These are phyloP conservation scores for Cynodonichthys magdalenae DNA, from an alignment of 2,797 vertebrate species.

Conservation along the genomic window DNA sequence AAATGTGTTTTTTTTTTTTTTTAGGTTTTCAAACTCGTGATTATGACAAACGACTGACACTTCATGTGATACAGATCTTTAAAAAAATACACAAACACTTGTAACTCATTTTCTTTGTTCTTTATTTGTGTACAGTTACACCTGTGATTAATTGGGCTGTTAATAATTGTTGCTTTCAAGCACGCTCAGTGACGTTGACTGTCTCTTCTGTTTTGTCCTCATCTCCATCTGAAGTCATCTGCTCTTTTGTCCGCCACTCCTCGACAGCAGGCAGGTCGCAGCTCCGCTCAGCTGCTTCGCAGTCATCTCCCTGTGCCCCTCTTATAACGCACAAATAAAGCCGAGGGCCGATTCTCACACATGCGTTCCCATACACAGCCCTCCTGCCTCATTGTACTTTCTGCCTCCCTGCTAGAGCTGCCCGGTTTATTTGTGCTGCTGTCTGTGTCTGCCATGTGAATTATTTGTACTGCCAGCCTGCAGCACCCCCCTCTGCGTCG, in stretches of 20 bases:
- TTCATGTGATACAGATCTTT: conserved; percentile 4
- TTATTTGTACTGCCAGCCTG: conserved; percentile 70
- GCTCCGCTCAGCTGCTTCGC: conserved; percentile 50
- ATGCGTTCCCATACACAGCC: conserved; percentile 7
- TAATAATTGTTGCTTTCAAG: conserved; percentile 1
- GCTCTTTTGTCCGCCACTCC: conserved; percentile 74
- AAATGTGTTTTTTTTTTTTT: conserved; percentile 19
- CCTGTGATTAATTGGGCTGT: conserved; percentile 1
- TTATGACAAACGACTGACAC: conserved; percentile 38
- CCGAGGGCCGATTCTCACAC: conserved; percentile 14
- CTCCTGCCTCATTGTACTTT: conserved; percentile 50
- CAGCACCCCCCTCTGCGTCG: conserved; percentile 31
- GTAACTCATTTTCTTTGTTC: not conserved
- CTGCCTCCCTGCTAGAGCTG: conserved; percentile 59
- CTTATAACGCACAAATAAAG: conserved; percentile 8
- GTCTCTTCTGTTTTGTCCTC: conserved; percentile 65
- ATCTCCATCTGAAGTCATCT: conserved; percentile 71
- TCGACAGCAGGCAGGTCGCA: conserved; percentile 77
- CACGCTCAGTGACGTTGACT: conserved; percentile 42
- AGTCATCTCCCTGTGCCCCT: conserved; percentile 35
- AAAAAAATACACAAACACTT: too few relatives aligned
- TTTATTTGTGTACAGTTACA: not conserved
- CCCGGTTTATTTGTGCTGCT: conserved; percentile 62
- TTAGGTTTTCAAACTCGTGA: conserved; percentile 11
- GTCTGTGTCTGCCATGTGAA: conserved; percentile 72